A percentile compares a stretch with the other conserved stretches of the same genome.
Evolutionary conservation across 2,797 vertebrate genomes (phyloP).

Genomic region (Synanceia verrucosa): DNA sequence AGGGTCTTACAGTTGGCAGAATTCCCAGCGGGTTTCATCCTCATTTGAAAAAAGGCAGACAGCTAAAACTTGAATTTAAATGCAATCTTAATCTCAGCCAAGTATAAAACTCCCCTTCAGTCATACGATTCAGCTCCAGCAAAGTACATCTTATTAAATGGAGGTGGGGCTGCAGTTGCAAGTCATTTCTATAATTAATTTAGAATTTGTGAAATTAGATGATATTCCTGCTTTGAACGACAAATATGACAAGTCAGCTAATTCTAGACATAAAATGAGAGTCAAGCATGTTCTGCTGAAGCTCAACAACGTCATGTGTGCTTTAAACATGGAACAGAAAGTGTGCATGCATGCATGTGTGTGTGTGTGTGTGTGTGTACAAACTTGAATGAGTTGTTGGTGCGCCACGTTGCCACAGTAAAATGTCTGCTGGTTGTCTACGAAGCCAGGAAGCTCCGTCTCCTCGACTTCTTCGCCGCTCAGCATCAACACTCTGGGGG

Average conservation of each 20-base stretch:
- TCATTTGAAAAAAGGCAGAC: constrained; percentile 20
- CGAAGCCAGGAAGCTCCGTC: constrained; percentile 95
- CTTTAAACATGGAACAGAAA: not conserved
- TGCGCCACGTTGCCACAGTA: constrained; percentile 97
- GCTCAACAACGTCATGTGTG: too few species aligned
- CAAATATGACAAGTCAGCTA: not conserved
- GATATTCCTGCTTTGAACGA: constrained; percentile 19
- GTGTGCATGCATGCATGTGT: not conserved
- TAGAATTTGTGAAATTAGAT: constrained; percentile 15
- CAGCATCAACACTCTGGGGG: constrained; percentile 92
- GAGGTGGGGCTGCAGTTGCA: constrained; percentile 17
- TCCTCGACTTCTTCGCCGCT: constrained; percentile 98
- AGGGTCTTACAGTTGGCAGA: constrained; percentile 23
- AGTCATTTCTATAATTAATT: constrained; percentile 46
- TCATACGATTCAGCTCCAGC: constrained; percentile 47
- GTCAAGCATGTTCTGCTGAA: not conserved
- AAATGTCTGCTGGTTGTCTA: constrained; percentile 98
- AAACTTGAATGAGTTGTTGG: constrained; percentile 95
- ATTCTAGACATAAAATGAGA: not conserved
- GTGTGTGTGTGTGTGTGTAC: constrained; percentile 10
- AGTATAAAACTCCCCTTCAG: constrained; percentile 49
- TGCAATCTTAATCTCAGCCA: constrained; percentile 48
- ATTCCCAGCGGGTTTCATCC: constrained; percentile 41
- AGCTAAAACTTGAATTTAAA: constrained; percentile 54
- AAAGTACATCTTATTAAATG: constrained; percentile 48